Evolutionary conservation across 2,888 invertebrate genomes (phyloP), one percentile per base, ranked within the genome.

Genomic region (Tachina lurida): DNA sequence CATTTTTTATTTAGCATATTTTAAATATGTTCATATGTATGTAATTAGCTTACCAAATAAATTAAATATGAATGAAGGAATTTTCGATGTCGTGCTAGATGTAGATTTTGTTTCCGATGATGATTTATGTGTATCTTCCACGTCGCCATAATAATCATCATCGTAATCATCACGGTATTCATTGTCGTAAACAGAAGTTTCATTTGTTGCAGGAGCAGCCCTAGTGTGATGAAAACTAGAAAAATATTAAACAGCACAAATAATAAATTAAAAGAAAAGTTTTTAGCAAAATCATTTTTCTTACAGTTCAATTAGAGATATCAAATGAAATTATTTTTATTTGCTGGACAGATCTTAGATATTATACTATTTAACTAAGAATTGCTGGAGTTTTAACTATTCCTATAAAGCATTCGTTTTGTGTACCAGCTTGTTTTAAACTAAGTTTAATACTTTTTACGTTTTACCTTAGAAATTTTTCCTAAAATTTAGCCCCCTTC

Each of bases 141-240:
- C 76, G 15, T 88, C 87, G 9, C 88, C 89, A 73, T 89, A 88
- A 71, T 90, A 90, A 70, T 90, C 89, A 75, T 88, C 89, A 77
- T 90, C 88, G 41, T 90, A 87, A 73, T 89, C 88, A 54, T 90
- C 90, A 47, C 88, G 84, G 68, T 90, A 88, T 4, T 90, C 89
- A 52, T 91, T 88, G 43, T 89, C 88, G 65, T 87, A 56, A 52
- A 77, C 79, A 54, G 84, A 80, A 71, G 85, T 87, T 74, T 83
- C 88, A 87, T 88, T 88, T 84, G 80, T 87, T 47, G 88, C 82
- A 65, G 91, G 90, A 47, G 90, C 89, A 65, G 89, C 90, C 86
- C 88, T 87, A 54, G 89, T 90, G 70, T 89, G 90, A 82, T 88
- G 89, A 58, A 90, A 89, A 87, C 91, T 91, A 80, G 5, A 85